These are phyloP conservation scores for Tinea semifulvella DNA, from an alignment of 2,888 invertebrate genomes.

Conservation along the genomic window DNA sequence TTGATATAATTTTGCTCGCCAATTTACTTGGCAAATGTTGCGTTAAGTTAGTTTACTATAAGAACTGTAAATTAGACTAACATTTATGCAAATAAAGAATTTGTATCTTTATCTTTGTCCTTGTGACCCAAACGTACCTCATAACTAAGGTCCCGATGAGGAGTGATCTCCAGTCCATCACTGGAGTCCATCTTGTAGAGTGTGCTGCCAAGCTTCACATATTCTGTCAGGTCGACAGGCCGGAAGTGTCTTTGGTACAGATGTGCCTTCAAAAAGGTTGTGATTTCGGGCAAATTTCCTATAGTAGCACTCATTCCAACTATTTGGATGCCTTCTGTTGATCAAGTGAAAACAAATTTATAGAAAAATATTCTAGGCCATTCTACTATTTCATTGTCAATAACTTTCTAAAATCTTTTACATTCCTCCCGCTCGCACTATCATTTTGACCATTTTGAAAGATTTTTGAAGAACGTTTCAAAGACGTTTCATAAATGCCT, in stretches of 20 bases:
- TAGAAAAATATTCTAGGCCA: neutral
- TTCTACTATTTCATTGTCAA: too few species aligned
- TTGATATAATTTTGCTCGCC: too few species aligned
- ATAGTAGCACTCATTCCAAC: constrained; percentile 98
- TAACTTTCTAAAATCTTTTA: too few species aligned
- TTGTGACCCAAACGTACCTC: too few species aligned
- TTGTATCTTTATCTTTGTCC: too few species aligned
- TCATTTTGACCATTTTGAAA: neutral
- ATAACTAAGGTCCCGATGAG: constrained; percentile 34
- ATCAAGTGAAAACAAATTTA: neutral
- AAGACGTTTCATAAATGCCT: too few species aligned
- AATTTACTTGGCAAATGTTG: too few species aligned
- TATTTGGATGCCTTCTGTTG: constrained; percentile 75
- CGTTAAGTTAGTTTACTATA: too few species aligned
- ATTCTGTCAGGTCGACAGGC: constrained; percentile 86
- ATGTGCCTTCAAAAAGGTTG: constrained; percentile 81
- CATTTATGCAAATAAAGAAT: too few species aligned
- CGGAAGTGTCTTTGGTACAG: constrained; percentile 87
- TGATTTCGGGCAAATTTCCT: constrained; percentile 86
- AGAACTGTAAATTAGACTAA: too few species aligned
- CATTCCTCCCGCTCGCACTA: too few species aligned
- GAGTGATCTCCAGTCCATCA: constrained; percentile 32
- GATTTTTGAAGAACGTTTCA: neutral
- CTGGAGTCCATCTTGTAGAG: constrained; percentile 48
- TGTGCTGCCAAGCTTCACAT: constrained; percentile 74